These are phyloP conservation scores for Leucozona laternaria DNA, from an alignment of 2,888 invertebrate genomes.

Conservation along the genomic window DNA sequence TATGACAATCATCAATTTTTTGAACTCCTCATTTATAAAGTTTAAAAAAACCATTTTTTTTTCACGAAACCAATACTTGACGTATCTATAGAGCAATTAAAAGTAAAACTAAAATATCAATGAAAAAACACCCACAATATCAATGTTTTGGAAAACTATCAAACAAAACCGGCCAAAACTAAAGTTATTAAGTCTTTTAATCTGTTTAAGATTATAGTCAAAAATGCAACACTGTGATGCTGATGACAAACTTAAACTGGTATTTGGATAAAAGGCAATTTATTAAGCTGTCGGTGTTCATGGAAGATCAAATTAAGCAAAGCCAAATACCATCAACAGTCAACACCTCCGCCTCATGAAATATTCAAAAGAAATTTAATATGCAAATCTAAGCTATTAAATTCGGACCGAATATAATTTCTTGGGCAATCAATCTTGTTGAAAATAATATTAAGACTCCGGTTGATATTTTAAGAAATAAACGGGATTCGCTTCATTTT, in stretches of 20 bases:
- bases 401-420: slow-evolving; percentile 30
- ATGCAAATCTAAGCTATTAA: slow-evolving; percentile 65
- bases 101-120: too few relatives aligned
- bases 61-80: too few relatives aligned
- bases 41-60: too few relatives aligned
- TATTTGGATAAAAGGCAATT: slow-evolving; percentile 36
- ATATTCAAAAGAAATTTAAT: slow-evolving; percentile 65
- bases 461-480: slow-evolving; percentile 21
- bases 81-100: too few relatives aligned
- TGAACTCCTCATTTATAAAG: too few relatives aligned
- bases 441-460: slow-evolving; percentile 26
- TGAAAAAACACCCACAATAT: slow-evolving; percentile 12
- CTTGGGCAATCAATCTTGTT: slow-evolving; percentile 68
- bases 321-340: slow-evolving; percentile 47
- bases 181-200: not conserved
- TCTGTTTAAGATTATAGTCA: slow-evolving; percentile 32
- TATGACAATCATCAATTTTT: too few relatives aligned
- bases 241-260: slow-evolving; percentile 8
- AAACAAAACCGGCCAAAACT: not conserved
- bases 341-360: slow-evolving; percentile 57
- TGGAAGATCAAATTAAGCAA: not conserved
- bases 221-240: slow-evolving; percentile 15
- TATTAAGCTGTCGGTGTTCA: slow-evolving; percentile 40
- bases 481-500: not conserved
- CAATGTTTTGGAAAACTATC: slow-evolving; percentile 14